Percentiles rank a stretch among this genome's conserved stretches.
Evolutionary conservation across 30 jellyfish, hydroid and myxozoan species (phyloP).

Genomic region (Catostylus mosaicus): DNA sequence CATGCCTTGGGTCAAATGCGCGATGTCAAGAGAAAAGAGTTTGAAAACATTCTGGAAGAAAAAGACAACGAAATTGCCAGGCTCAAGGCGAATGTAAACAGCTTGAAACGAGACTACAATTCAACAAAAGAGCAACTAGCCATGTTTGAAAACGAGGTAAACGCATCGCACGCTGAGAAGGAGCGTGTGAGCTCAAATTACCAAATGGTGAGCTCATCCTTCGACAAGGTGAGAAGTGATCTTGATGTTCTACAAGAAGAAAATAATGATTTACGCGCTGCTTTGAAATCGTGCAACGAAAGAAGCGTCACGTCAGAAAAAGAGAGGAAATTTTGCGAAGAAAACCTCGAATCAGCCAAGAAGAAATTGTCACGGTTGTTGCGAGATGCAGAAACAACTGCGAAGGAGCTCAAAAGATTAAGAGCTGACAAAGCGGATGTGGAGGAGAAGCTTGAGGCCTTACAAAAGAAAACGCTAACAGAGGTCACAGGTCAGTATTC

Average conservation of each 20-base stretch:
- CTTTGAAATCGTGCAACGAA: constrained; percentile 37
- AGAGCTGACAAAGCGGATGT: constrained; percentile 17
- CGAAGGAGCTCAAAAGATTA: constrained; percentile 37
- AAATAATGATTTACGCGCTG: constrained; percentile 13
- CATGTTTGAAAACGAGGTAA: constrained; percentile 18
- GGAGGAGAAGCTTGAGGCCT: constrained; percentile 49
- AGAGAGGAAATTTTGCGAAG: constrained; percentile 47
- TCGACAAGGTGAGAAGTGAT: constrained; percentile 21
- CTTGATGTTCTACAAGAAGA: constrained; percentile 34
- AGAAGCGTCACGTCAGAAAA: constrained; percentile 12
- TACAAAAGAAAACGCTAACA: constrained; percentile 61
- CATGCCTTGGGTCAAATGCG: constrained; percentile 6
- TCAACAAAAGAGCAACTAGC: constrained; percentile 30
- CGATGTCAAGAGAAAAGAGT: constrained; percentile 36
- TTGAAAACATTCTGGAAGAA: constrained; percentile 35
- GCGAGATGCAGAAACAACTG: constrained; percentile 35
- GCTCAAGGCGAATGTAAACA: constrained; percentile 13
- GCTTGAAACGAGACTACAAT: constrained; percentile 10
- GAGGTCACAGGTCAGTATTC: constrained; percentile 77
- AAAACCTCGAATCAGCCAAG: constrained; percentile 32
- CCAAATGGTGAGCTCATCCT: constrained; percentile 8
- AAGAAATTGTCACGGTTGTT: constrained; percentile 26
- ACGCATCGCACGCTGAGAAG: constrained; percentile 15
- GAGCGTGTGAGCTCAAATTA: constrained; percentile 28
- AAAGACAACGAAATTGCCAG: constrained; percentile 13